These are phyloP conservation scores for Callorhinus ursinus DNA, from an alignment of 2,113 vertebrate genomes.

Conservation along the genomic window DNA sequence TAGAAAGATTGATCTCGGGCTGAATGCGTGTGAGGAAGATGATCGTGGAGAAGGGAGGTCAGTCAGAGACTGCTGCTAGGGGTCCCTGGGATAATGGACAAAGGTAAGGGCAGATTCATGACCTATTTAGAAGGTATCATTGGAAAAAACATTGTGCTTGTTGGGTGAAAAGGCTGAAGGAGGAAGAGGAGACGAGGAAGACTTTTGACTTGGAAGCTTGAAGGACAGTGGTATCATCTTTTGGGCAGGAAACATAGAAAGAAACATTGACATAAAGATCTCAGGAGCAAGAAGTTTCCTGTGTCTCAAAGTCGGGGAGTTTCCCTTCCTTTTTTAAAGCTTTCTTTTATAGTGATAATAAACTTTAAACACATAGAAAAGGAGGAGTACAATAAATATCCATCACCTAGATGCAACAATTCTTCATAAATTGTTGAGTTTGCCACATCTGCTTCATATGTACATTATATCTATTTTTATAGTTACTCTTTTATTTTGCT, in stretches of 20 bases:
- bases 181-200: not conserved
- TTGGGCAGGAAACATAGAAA: not conserved
- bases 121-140: not conserved
- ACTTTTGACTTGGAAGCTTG: not conserved
- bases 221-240: not conserved
- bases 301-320: not conserved
- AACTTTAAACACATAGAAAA: not conserved
- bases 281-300: not conserved
- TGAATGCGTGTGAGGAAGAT: not conserved
- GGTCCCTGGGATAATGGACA: not conserved
- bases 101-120: not conserved
- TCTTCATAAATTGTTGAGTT: not conserved
- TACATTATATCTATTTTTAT: not conserved
- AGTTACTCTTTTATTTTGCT: not conserved
- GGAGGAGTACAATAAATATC: not conserved
- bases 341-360: not conserved
- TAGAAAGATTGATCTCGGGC: not conserved
- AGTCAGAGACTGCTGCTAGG: not conserved
- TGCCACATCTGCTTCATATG: not conserved
- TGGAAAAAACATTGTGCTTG: not conserved
- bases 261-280: not conserved
- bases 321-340: not conserved
- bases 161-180: not conserved
- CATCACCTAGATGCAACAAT: not conserved
- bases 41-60: accelerated